Base-by-base conservation (phyloP, 1,140 invertebrate species). In the Macrobrachium rosenbergii region DNA sequence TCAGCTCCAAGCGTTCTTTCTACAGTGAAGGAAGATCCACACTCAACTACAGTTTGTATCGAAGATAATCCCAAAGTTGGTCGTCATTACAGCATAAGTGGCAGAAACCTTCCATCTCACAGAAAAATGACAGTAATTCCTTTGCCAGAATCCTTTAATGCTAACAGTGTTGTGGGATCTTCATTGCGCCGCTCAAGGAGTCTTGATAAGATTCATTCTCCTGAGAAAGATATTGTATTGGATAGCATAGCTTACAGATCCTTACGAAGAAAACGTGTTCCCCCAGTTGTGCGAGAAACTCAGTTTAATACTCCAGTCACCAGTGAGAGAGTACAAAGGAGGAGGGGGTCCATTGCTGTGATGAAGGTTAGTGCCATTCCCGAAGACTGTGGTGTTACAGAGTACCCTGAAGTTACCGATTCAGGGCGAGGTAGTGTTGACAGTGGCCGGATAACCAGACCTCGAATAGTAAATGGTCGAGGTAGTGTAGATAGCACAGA, bases 1-100 rank as follows among this genome's bases (percentile, higher is more conserved):
- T 87, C 85, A 5, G 85, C 85, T 16, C 85, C 85, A 11, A 87
- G 85, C 69, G 79, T 87, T 28, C 85, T 87, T n/a, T 67, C 75
- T 52, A 87, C 78, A 2, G 85, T 87, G 6, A 23, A 67, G 17
- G 85, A 87, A 45, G 63, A 82, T 43, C 78, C 78, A 5, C 17
- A 37, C 23, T 19, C 52, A 21, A 62, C 78, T 5, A n/a, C n/a
- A 14, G 69, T 43, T n/a, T 16, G 21, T 28, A n/a, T 81, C 28
- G 28, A 63, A 5, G 52, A 17, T 14, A 43, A 3, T 28, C 37
- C 21, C 23, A 12, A 23, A 37, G 59, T 23, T 60, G 77, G 2
- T n/a, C 58, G 67, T 8, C 59, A 16, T 28, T 45, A 58, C 69
- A 75, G 69, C 21, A 59, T 21, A 17, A 62, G 58, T 21, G 58